These are phyloP conservation scores for Columba guinea DNA, from an alignment of 2,797 vertebrate genomes.

Conservation along the genomic window DNA sequence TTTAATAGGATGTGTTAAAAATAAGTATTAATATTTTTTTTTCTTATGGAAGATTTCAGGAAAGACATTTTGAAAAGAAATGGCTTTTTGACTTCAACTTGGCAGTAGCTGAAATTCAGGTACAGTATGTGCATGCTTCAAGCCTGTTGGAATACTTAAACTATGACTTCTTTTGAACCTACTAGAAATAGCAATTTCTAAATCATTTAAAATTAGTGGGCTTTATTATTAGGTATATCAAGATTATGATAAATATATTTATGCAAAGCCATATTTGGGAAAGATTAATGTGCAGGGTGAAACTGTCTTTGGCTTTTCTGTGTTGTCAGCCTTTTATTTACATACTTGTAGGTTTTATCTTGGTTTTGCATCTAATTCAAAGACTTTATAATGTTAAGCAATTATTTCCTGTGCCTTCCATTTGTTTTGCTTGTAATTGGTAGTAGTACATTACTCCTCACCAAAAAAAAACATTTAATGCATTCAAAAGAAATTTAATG, in stretches of 20 bases:
- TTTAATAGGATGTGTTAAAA: not conserved
- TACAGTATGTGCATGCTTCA: conserved; percentile 32
- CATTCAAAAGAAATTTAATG: not conserved
- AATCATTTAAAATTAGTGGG: not conserved
- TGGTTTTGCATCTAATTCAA: not conserved
- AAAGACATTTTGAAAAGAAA: conserved; percentile 52
- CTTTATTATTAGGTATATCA: not conserved
- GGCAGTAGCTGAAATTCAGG: conserved; percentile 78
- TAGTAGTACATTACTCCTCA: not conserved
- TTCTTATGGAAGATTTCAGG: conserved; percentile 67
- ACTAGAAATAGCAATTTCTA: not conserved
- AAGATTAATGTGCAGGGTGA: not conserved
- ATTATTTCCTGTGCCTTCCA: not conserved
- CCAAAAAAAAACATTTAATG: not conserved
- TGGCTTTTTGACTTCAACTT: conserved; percentile 73
- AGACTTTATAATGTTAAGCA: not conserved
- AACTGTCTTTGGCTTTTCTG: not conserved
- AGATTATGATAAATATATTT: not conserved
- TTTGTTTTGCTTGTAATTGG: not conserved
- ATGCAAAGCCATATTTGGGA: not conserved
- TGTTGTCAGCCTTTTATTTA: not conserved
- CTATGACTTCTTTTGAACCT: not conserved
- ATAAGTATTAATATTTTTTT: conserved; percentile 18
- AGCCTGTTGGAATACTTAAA: not conserved
- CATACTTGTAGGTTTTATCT: not conserved